phyloP scores from a whole-genome alignment of 2,888 invertebrate genomes.

The Escarpia spicata region DNA sequence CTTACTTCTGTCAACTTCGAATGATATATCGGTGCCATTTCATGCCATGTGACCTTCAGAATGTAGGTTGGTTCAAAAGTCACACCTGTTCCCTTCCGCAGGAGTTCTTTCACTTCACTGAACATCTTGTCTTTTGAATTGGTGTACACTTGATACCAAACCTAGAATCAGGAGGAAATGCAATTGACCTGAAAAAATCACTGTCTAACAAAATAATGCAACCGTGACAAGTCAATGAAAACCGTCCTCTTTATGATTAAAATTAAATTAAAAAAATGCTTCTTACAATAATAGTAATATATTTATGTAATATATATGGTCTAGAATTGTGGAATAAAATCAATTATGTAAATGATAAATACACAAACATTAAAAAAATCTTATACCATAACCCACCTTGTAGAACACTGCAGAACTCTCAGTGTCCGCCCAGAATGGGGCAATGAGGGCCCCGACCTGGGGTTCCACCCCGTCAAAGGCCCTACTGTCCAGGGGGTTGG shows the following conservation, averaged over 20 bases:
- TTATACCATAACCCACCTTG: slow-evolving; percentile 13
- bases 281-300: too few species aligned
- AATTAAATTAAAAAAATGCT: too few species aligned
- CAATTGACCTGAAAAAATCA: neutral
- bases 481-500: neutral
- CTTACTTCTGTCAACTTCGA: slow-evolving; percentile 23
- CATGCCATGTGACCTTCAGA: slow-evolving; percentile 36
- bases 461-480: neutral
- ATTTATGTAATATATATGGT: too few species aligned
- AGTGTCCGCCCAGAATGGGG: slow-evolving; percentile 27
- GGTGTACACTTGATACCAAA: slow-evolving; percentile 17
- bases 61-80: slow-evolving; percentile 22
- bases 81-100: neutral
- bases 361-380: neutral
- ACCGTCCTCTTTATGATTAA: too few species aligned
- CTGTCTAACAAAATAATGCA: neutral
- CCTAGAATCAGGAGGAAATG: neutral
- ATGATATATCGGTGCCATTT: slow-evolving; percentile 27
- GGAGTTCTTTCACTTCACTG: neutral
- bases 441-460: slow-evolving; percentile 18
- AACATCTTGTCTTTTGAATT: neutral
- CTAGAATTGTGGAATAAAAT: too few species aligned
- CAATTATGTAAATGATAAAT: neutral
- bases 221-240: too few species aligned
- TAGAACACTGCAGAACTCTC: slow-evolving; percentile 19